These are phyloP conservation scores for Actinemys pallida DNA, from an alignment of 2,113 vertebrate genomes.

Conservation along the genomic window DNA sequence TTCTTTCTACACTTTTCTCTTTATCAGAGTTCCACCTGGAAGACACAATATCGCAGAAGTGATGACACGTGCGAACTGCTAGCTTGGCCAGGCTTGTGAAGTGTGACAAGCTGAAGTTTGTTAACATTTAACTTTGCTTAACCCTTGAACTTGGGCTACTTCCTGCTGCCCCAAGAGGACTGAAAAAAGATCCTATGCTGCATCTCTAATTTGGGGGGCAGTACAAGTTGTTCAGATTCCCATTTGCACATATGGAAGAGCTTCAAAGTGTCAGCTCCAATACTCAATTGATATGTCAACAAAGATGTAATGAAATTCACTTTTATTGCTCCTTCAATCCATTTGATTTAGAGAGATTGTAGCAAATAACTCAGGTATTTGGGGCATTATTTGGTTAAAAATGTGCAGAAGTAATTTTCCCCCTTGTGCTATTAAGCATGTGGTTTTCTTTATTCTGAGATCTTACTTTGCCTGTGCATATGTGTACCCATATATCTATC, in stretches of 20 bases:
- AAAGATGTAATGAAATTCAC: constrained; percentile 69
- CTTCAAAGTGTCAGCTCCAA: constrained; percentile 65
- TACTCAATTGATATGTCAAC: constrained; percentile 32
- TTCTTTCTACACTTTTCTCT: neutral
- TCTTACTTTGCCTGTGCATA: constrained; percentile 62
- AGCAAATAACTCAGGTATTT: constrained; percentile 46
- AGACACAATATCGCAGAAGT: neutral
- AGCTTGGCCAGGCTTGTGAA: neutral
- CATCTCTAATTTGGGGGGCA: constrained; percentile 23
- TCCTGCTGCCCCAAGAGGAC: constrained; percentile 21
- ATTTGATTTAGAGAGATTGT: constrained; percentile 6
- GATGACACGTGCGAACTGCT: fast-evolving
- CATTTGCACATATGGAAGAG: constrained; percentile 57
- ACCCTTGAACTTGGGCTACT: constrained; percentile 31
- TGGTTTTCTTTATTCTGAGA: constrained; percentile 70
- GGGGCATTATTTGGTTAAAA: constrained; percentile 71
- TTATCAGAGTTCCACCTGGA: neutral
- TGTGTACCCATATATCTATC: constrained; percentile 66
- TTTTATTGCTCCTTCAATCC: constrained; percentile 59
- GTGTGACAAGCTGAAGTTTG: constrained; percentile 21
- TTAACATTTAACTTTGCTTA: constrained; percentile 50
- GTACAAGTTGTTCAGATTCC: neutral
- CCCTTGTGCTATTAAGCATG: constrained; percentile 70
- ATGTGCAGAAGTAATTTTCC: constrained; percentile 72
- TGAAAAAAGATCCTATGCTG: neutral